These are phyloP conservation scores for Tipula vernalis DNA, from an alignment of 2,888 invertebrate genomes.

Conservation along the genomic window DNA sequence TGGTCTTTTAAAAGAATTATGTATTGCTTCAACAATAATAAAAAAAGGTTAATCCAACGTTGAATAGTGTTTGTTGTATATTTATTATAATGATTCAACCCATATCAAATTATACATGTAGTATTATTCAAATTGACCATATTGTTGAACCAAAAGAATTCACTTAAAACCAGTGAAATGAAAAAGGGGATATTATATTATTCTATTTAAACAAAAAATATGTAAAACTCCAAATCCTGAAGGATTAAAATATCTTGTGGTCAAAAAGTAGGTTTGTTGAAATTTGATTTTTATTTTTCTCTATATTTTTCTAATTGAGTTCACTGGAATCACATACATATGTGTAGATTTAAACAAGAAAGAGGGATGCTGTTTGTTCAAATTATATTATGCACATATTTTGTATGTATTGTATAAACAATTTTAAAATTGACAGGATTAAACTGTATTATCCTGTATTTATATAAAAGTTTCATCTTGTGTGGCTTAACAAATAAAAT, in stretches of 20 bases:
- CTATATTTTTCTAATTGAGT: background rate
- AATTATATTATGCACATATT: background rate
- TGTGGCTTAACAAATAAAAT: background rate
- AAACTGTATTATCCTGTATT: background rate
- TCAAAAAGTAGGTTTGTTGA: background rate
- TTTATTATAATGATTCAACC: background rate
- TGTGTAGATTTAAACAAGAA: background rate
- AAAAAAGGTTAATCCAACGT: background rate
- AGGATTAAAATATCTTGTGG: background rate
- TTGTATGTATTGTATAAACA: background rate
- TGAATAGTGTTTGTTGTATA: background rate
- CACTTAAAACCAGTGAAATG: background rate
- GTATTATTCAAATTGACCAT: background rate
- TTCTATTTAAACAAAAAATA: background rate
- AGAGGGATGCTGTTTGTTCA: background rate
- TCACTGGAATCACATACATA: background rate
- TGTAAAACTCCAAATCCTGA: background rate
- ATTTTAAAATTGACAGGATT: background rate
- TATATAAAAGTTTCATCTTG: background rate
- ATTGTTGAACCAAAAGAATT: background rate
- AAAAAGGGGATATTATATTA: background rate
- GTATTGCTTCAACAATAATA: too few relatives aligned
- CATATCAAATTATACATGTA: background rate
- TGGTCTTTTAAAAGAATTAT: too few relatives aligned
- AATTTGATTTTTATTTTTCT: background rate